phyloP scores from a whole-genome alignment of 2,113 vertebrate species.

The Phalacrocorax aristotelis region DNA sequence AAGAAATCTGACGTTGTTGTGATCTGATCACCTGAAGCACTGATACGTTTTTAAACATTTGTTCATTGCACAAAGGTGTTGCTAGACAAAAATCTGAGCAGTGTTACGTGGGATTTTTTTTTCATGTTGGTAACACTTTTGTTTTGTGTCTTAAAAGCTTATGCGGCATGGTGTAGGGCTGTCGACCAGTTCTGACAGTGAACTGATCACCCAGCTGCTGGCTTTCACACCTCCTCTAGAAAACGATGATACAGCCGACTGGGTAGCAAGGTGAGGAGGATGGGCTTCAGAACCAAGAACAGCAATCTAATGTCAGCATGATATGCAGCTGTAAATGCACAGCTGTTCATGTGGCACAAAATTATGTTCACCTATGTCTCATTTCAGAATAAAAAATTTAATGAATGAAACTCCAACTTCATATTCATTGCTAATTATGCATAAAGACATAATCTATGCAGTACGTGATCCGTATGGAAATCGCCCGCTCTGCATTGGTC shows the following conservation, averaged over 20 bases:
- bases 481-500: slow-evolving; percentile 92
- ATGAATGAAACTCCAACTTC: slow-evolving; percentile 95
- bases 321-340: background rate
- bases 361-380: background rate
- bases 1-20: background rate
- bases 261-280: slow-evolving; percentile 90
- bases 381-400: slow-evolving; percentile 91
- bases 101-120: background rate
- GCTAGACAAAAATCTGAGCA: background rate
- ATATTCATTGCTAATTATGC: slow-evolving; percentile 94
- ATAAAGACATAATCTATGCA: slow-evolving; percentile 93
- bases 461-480: slow-evolving; percentile 96
- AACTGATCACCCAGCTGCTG: slow-evolving; percentile 96
- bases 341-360: background rate
- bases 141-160: slow-evolving; percentile 75
- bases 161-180: slow-evolving; percentile 94
- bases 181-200: slow-evolving; percentile 95
- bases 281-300: background rate
- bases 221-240: slow-evolving; percentile 94
- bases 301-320: background rate
- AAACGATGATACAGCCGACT: slow-evolving; percentile 87
- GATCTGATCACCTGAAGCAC: background rate
- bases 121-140: background rate
- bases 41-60: background rate
- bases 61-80: background rate